phyloP scores from a whole-genome alignment of 2,888 invertebrate genomes.

The Drosophila colorata region DNA sequence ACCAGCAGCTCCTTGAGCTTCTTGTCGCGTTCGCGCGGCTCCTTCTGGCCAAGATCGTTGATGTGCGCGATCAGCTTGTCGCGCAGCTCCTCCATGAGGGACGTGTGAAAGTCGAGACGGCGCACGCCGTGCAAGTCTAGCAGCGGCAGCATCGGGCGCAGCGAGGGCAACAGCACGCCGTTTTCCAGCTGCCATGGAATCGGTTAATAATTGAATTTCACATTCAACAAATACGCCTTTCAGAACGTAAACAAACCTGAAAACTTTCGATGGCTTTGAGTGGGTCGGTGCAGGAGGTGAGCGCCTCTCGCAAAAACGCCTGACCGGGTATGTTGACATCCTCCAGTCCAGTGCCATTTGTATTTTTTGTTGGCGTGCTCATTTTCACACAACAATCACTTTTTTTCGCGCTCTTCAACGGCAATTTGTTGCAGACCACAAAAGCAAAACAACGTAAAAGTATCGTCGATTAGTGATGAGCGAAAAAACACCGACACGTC shows the following conservation, averaged over 20 bases:
- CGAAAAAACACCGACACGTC: neutral
- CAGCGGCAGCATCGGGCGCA: slow-evolving; percentile 98
- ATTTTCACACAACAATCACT: slow-evolving; percentile 55
- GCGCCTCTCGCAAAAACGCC: slow-evolving; percentile 92
- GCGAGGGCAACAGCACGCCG: slow-evolving; percentile 95
- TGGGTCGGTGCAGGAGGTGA: slow-evolving; percentile 98
- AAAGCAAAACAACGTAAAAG: slow-evolving; percentile 10
- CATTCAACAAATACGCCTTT: neutral
- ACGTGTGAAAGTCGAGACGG: slow-evolving; percentile 96
- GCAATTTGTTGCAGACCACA: slow-evolving; percentile 2
- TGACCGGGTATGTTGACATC: slow-evolving; percentile 96
- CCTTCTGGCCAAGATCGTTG: slow-evolving; percentile 90
- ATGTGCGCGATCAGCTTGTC: slow-evolving; percentile 92
- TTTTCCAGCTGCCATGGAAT: slow-evolving; percentile 90
- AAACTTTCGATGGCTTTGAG: slow-evolving; percentile 99
- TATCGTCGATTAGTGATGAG: slow-evolving; percentile 12
- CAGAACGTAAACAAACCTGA: slow-evolving; percentile 79
- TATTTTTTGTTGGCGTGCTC: slow-evolving; percentile 82
- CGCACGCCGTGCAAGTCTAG: slow-evolving; percentile 97
- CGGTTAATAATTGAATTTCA: neutral
- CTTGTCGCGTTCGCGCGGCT: slow-evolving; percentile 87
- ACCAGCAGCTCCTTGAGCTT: slow-evolving; percentile 95
- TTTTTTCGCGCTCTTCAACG: slow-evolving; percentile 1
- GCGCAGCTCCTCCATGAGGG: slow-evolving; percentile 92
- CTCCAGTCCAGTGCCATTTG: slow-evolving; percentile 89